phyloP scores from a whole-genome alignment of 2,113 vertebrate species.

The Perca flavescens region DNA sequence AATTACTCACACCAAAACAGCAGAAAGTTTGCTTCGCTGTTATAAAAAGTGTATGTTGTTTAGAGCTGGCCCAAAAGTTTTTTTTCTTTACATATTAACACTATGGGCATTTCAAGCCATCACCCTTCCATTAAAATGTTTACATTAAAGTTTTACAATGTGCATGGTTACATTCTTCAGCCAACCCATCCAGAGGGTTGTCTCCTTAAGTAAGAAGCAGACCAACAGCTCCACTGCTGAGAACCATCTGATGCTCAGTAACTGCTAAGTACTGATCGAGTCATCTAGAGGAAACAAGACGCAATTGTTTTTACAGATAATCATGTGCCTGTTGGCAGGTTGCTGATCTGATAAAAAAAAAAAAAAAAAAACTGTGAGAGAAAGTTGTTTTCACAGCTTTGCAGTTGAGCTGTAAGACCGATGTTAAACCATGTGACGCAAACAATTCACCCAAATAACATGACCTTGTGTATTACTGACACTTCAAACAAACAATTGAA shows the following conservation, averaged over 20 bases:
- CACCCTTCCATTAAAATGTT: not conserved
- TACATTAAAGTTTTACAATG: not conserved
- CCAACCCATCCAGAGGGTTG: not conserved
- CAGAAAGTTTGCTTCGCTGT: not conserved
- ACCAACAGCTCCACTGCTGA: too few relatives aligned
- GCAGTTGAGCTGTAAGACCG: not conserved
- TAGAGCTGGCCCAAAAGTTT: not conserved
- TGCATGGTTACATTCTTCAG: not conserved
- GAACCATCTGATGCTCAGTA: too few relatives aligned
- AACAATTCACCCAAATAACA: not conserved
- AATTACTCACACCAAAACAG: not conserved
- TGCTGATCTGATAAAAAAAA: not conserved
- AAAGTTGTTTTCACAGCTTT: constrained; percentile 64
- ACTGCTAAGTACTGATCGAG: not conserved
- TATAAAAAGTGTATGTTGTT: not conserved
- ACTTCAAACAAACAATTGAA: not conserved
- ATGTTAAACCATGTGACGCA: not conserved
- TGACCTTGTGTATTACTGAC: not conserved
- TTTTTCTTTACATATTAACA: not conserved
- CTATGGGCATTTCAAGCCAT: not conserved
- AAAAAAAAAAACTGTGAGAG: constrained; percentile 21
- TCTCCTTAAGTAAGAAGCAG: not conserved
- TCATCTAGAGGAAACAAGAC: not conserved
- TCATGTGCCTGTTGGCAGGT: not conserved
- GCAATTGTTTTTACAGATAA: not conserved